Base-by-base conservation (phyloP, 2,113 vertebrate species). In the Pelmatolapia mariae region DNA sequence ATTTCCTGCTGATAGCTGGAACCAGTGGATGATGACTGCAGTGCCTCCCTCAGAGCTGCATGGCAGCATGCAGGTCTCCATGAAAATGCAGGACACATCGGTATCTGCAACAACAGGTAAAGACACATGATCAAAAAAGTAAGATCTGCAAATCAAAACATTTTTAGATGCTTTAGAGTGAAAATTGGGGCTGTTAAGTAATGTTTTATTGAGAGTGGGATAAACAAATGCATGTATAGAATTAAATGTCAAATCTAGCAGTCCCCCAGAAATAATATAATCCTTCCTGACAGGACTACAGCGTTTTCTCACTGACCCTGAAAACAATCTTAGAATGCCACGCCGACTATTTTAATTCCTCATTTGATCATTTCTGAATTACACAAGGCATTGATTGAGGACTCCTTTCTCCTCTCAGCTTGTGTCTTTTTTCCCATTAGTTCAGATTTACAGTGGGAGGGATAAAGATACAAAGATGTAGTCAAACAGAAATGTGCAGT, bases 21-120 rank as follows among this genome's bases (percentile, higher is more conserved):
- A n/a, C 97, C 97, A 98, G 84, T 97, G 90, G 87, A 98, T 93
- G 88, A 98, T 86, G 19, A 82, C 59, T n/a, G 0, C n/a, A 1
- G 9, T 0, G 1, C 45, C 89, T 18, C 6, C 26, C 11, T 22
- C 18, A 33, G 95, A 96, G 26, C 0, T 4, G 76, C 96, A 97
- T 4, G 96, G 96, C 15, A 97, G 92, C 5, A 94, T 56, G 45
- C 94, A 94, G 2, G 90, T 91, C 52, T 87, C 56, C 24, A 71
- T 88, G 84, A 93, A 91, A 29, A 83, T 16, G 26, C 96, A 95
- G 61, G 36, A 73, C 5, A 94, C 71, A 0, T 88, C 87, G 5
- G 63, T 6, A 85, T 86, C 88, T 86, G 80, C 5, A 80, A 63
- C 66, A 1, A 1, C 9, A 68, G 47, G 4, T 1, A 38, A 24